Evolutionary conservation across 1,140 invertebrate genomes (phyloP).

Genomic region (Onthophagus taurus): DNA sequence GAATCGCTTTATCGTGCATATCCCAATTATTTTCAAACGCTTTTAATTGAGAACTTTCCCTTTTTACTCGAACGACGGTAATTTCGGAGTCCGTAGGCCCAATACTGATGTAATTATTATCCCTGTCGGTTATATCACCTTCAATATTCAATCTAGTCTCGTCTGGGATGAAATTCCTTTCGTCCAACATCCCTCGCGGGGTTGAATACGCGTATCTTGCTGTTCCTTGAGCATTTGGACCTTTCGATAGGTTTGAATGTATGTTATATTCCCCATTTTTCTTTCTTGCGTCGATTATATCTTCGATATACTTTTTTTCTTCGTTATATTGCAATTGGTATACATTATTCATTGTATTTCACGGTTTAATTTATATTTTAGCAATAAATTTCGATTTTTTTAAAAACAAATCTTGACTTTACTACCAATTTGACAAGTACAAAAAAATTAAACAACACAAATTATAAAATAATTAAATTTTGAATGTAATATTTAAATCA

Average conservation of each 20-base stretch:
- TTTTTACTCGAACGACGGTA: slow-evolving; percentile 30
- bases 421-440: too few relatives aligned
- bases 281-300: slow-evolving; percentile 32
- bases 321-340: slow-evolving; percentile 14
- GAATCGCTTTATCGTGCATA: slow-evolving; percentile 31
- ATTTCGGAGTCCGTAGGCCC: slow-evolving; percentile 33
- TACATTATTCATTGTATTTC: slow-evolving; percentile 7
- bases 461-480: too few relatives aligned
- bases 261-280: slow-evolving; percentile 29
- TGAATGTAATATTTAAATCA: too few relatives aligned
- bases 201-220: slow-evolving; percentile 10
- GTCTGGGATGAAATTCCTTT: slow-evolving; percentile 11
- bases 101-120: slow-evolving; percentile 11
- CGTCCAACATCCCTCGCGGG: not conserved
- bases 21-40: slow-evolving; percentile 29
- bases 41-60: slow-evolving; percentile 22
- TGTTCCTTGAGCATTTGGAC: slow-evolving; percentile 1
- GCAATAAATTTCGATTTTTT: too few relatives aligned
- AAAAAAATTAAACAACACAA: too few relatives aligned
- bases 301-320: slow-evolving; percentile 31
- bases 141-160: slow-evolving; percentile 20
- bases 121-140: slow-evolving; percentile 17
- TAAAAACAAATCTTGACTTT: too few relatives aligned
- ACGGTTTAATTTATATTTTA: slow-evolving; percentile 4
- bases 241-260: slow-evolving; percentile 1